Base-by-base conservation (phyloP, 2,113 vertebrate species). In the Sinocyclocheilus rhinocerous region DNA sequence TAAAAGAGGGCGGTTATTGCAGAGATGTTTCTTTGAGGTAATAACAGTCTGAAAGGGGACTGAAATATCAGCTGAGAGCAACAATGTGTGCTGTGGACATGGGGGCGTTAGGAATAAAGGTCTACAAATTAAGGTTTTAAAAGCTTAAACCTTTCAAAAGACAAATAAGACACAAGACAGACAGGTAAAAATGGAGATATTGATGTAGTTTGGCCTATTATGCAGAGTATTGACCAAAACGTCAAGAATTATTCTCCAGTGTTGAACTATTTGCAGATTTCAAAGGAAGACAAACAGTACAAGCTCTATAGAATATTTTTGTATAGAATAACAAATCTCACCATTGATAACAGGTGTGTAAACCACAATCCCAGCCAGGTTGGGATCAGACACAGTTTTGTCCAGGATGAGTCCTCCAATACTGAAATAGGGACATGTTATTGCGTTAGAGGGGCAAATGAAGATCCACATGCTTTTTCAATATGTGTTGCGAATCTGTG, bases 341-440 rank as follows among this genome's bases (percentile, higher is more conserved):
- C 98, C 98, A 16, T 98, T 99, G 91, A 99, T 98, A 72, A 99
- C 98, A 0, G 98, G 98, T 2, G 97, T 98, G 93, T 99, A 99
- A 86, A 99, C 97, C 29, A 99, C 98, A 86, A 99, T 99, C 84
- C 98, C 98, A 84, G 95, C 97, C 91, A 99, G 92, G 89, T 99
- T 98, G 36, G 98, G 97, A 90, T 99, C 95, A 4, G 98, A 98
- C 92, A 99, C 97, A 4, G 98, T 99, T 92, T 97, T 99, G 93
- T 97, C 98, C 95, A 99, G 94, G 94, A 99, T 99, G 93, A 99
- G 97, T 82, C 98, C 98, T 88, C 98, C 98, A 85, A 99, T 98
- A 93, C 98, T 99, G 95, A 89, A 93, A 95, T 89, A 2, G 89
- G 80, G 33, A 55, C 4, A 22, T 63, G 4, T 1, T 11, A 55